phyloP scores from a whole-genome alignment of 2,113 vertebrate genomes.

The Geococcyx californianus region DNA sequence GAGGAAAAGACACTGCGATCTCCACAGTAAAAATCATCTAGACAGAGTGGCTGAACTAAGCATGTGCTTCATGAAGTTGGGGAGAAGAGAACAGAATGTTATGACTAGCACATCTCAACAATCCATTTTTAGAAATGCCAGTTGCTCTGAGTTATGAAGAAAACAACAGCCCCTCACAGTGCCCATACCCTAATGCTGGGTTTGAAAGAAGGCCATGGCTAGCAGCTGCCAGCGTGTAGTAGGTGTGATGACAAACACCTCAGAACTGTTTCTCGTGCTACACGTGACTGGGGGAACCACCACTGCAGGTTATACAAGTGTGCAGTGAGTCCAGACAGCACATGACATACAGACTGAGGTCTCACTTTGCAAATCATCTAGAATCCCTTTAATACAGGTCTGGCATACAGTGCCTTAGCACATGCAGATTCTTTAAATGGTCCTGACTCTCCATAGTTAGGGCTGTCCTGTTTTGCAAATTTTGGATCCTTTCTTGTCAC shows the following conservation, averaged over 20 bases:
- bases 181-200: background rate
- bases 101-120: conserved; percentile 62
- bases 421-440: background rate
- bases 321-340: background rate
- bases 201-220: conserved; percentile 24
- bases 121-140: conserved; percentile 53
- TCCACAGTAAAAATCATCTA: background rate
- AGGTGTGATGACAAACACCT: conserved; percentile 1
- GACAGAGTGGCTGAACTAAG: background rate
- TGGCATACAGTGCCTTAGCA: background rate
- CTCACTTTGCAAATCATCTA: background rate
- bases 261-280: background rate
- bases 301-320: background rate
- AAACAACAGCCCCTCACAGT: conserved; percentile 27
- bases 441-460: background rate
- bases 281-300: background rate
- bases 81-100: conserved; percentile 58
- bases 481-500: background rate
- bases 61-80: conserved; percentile 24
- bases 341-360: background rate
- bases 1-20: background rate
- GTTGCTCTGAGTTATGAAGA: conserved; percentile 38
- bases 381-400: background rate
- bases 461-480: background rate
- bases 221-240: background rate